These are phyloP conservation scores for Daubentonia madagascariensis DNA, from an alignment of 2,113 vertebrate genomes.

Conservation along the genomic window DNA sequence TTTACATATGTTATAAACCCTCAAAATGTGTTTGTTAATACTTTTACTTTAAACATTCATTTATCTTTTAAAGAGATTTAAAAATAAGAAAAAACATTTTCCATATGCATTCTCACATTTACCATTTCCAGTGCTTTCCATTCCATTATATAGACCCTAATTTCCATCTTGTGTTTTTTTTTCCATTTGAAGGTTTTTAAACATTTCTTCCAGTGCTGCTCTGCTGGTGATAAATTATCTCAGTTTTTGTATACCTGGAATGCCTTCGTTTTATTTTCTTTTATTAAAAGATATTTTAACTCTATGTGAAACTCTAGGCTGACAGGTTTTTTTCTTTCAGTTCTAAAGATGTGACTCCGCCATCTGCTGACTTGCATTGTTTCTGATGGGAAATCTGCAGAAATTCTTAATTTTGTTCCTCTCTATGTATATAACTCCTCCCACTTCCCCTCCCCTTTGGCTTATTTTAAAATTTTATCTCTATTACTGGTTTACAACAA, in stretches of 20 bases:
- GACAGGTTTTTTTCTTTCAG: not conserved
- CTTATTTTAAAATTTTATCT: not conserved
- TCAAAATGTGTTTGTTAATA: not conserved
- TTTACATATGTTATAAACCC: not conserved
- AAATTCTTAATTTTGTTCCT: not conserved
- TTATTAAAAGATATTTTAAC: not conserved
- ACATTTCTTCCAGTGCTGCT: not conserved
- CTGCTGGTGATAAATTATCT: not conserved
- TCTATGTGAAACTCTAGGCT: not conserved
- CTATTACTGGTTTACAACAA: not conserved
- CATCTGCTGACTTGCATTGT: not conserved
- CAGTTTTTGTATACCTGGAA: not conserved
- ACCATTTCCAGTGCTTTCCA: not conserved
- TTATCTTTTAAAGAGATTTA: not conserved
- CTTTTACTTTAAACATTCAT: not conserved
- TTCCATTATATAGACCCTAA: not conserved
- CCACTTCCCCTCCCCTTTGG: not conserved
- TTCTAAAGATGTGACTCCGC: not conserved
- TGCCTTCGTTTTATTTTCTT: not conserved
- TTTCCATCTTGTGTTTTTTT: slow-evolving; percentile 1
- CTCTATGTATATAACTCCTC: not conserved
- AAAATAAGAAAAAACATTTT: not conserved
- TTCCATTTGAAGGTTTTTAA: not conserved
- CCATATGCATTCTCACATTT: not conserved
- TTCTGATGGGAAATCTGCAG: not conserved